These are phyloP conservation scores for Polymixis lichenea DNA, from an alignment of 2,888 invertebrate species.

Conservation along the genomic window DNA sequence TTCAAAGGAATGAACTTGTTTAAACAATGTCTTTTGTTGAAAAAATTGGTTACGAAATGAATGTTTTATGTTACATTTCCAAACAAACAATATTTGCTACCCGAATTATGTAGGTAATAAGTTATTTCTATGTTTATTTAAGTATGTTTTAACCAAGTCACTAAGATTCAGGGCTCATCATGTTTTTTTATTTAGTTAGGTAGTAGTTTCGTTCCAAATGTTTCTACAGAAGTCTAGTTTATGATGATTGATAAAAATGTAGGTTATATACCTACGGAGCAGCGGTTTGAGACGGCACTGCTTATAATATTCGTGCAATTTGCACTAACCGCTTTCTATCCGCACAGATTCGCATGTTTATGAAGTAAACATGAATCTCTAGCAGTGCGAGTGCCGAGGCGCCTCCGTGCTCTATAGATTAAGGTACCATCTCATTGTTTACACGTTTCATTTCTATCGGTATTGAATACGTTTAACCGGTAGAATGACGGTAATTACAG, in stretches of 20 bases:
- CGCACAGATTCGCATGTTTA: not conserved
- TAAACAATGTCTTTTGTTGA: slow-evolving; percentile 25
- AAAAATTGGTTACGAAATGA: slow-evolving; percentile 1
- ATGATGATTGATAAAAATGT: not conserved
- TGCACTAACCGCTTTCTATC: not conserved
- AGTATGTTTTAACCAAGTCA: slow-evolving; percentile 44
- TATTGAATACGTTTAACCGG: no score
- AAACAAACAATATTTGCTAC: slow-evolving; percentile 48
- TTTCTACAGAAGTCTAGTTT: not conserved
- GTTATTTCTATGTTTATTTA: slow-evolving; percentile 39
- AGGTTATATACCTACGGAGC: not conserved
- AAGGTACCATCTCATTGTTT: not conserved
- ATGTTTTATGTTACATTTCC: slow-evolving; percentile 47
- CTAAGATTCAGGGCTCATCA: slow-evolving; percentile 33
- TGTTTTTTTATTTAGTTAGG: slow-evolving; percentile 1
- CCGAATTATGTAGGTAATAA: slow-evolving; percentile 43
- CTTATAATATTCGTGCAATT: slow-evolving; percentile 2
- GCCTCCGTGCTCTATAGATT: not conserved
- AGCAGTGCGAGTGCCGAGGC: not conserved
- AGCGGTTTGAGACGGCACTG: not conserved
- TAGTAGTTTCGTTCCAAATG: slow-evolving; percentile 9
- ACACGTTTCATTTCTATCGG: no score
- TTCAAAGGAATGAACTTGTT: slow-evolving; percentile 14
- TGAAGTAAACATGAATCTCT: no score
- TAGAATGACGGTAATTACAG: no score